Conservation (phyloP, 2,888 invertebrate genomes). For the Heliconius charithonia region DNA sequence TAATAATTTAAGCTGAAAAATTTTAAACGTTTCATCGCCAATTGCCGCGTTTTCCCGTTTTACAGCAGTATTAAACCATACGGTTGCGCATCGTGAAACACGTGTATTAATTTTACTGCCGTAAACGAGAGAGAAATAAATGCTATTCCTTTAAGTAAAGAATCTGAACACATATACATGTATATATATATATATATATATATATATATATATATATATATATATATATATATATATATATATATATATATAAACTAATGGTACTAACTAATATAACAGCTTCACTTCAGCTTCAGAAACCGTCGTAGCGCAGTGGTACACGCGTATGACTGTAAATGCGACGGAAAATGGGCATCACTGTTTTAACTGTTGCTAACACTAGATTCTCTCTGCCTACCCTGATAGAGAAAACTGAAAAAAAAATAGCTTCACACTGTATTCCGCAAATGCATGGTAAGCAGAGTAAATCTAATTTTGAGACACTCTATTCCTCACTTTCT, state of each 20-base stretch:
- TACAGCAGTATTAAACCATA: slow-evolving; percentile 46
- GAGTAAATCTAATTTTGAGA: too few relatives aligned
- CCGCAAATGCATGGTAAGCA: too few relatives aligned
- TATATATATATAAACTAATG: not conserved
- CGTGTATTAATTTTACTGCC: slow-evolving; percentile 47
- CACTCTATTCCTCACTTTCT: too few relatives aligned
- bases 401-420: too few relatives aligned
- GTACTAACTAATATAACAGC: not conserved
- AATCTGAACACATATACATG: not conserved
- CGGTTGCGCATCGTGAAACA: slow-evolving; percentile 45
- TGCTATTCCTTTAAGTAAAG: not conserved
- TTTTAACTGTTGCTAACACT: too few relatives aligned
- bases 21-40: slow-evolving; percentile 49
- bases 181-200: too few relatives aligned
- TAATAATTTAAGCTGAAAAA: slow-evolving; percentile 47
- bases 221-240: too few relatives aligned
- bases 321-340: not conserved
- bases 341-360: too few relatives aligned
- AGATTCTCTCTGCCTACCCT: too few relatives aligned
- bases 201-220: too few relatives aligned
- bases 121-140: slow-evolving; percentile 16
- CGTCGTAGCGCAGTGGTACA: not conserved
- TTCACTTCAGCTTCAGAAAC: not conserved
- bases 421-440: too few relatives aligned
- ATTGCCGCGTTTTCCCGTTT: slow-evolving; percentile 48